Evolutionary conservation across 2,888 invertebrate species (phyloP), one percentile per base, ranked within the genome.

Genomic region (Sicus ferrugineus): DNA sequence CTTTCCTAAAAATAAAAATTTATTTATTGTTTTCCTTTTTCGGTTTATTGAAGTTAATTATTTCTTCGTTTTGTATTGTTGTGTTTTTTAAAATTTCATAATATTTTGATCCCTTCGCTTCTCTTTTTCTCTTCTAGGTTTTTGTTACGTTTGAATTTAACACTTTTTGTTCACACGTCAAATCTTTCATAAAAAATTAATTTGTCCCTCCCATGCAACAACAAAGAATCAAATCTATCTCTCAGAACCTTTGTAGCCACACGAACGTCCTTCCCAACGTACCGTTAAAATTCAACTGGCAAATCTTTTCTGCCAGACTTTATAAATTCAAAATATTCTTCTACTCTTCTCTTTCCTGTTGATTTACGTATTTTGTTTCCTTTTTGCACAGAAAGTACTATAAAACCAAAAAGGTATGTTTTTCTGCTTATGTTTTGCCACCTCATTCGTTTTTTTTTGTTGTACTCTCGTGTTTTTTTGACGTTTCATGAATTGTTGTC

Each of bases 111-210:
- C 30, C 26, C 5, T 62, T 42, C 9, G 14, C 11, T 28, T 30
- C 71, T 66, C 67, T 48, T 69, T 73, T 76, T 58, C 21, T 72
- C 73, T 67, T 70, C 11, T 42, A 42, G n/a, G 42, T 74, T 61
- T 73, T 70, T n/a, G 65, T 71, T 69, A 28, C 69, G 71, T 62
- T 67, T 75, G 48, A 70, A 72, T 69, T 71, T 73, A 54, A 67
- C 73, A 70, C 65, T 63, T 48, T 62, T 61, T 71, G 54, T 69
- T n/a, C n/a, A n/a, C n/a, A n/a, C n/a, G n/a, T n/a, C n/a, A n/a
- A n/a, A n/a, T 68, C 21, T 70, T 73, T 68, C 66, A 74, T 59
- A 50, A 71, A 72, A 68, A 69, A 73, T 65, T 63, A 31, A 42
- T 63, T 70, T 31, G 68, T 69, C 64, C 5, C 31, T 16, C 23